phyloP scores from a whole-genome alignment of 2,888 invertebrate species.

The Eupithecia vulgata region DNA sequence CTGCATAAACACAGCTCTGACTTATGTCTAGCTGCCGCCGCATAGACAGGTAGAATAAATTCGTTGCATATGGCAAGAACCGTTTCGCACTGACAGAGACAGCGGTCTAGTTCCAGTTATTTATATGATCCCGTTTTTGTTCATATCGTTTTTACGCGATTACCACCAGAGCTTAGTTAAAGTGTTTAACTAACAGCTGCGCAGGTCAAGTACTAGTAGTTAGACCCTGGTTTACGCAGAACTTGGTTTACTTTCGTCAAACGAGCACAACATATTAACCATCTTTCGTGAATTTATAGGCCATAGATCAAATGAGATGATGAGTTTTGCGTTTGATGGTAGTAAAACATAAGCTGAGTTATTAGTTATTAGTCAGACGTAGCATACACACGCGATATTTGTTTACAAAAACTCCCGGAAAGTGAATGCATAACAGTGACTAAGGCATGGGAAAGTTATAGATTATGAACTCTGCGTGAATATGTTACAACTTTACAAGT shows the following conservation, averaged over 20 bases:
- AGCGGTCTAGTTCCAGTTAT: background rate
- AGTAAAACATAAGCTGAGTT: conserved; percentile 5
- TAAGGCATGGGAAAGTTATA: conserved; percentile 29
- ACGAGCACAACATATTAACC: background rate
- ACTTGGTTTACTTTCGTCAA: background rate
- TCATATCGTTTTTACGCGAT: background rate
- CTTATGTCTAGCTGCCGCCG: background rate
- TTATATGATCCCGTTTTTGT: background rate
- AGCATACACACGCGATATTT: conserved; percentile 14
- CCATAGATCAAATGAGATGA: background rate
- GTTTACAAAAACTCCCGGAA: conserved; percentile 34
- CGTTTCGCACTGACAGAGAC: conserved; percentile 10
- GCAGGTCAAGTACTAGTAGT: background rate
- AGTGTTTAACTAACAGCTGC: background rate
- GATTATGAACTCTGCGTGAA: conserved; percentile 15
- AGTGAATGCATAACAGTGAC: conserved; percentile 29
- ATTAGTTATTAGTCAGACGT: background rate
- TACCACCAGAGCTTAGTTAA: background rate
- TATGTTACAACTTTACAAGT: conserved; percentile 9
- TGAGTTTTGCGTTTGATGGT: background rate
- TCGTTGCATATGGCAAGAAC: conserved; percentile 17
- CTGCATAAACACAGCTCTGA: conserved; percentile 1
- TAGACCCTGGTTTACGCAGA: background rate
- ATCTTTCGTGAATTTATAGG: background rate
- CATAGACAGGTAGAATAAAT: conserved; percentile 19